Percentiles rank a stretch among this genome's conserved stretches.
Evolutionary conservation across 2,113 vertebrate species (phyloP).

Genomic region (Ia io): DNA sequence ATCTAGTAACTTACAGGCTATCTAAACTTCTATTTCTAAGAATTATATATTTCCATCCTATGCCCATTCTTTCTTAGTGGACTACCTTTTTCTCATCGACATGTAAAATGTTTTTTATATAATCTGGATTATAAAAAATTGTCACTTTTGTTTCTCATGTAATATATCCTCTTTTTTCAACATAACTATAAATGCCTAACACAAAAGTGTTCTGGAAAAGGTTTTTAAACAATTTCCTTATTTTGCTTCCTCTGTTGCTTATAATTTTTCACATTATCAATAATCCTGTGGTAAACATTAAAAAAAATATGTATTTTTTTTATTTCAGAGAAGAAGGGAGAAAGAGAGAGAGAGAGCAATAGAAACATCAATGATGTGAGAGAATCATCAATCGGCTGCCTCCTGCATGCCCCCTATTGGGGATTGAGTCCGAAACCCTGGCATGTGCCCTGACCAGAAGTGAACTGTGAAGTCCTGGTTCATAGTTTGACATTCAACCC

Average conservation of each 20-base stretch:
- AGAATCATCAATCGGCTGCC: no score
- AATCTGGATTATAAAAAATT: neutral
- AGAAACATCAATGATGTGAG: no score
- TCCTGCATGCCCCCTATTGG: no score
- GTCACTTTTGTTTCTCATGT: neutral
- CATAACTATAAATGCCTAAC: neutral
- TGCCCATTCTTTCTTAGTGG: neutral
- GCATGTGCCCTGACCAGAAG: no score
- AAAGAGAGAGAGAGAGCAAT: no score
- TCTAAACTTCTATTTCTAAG: neutral
- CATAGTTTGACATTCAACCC: no score
- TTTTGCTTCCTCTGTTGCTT: neutral
- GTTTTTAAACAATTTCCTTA: neutral
- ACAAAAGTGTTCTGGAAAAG: neutral
- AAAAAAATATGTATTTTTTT: no score
- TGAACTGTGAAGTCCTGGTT: no score
- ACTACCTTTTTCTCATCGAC: neutral
- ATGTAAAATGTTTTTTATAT: neutral
- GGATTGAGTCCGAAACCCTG: no score
- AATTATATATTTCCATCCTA: neutral
- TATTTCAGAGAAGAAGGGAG: no score
- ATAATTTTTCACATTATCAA: neutral
- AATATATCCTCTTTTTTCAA: neutral
- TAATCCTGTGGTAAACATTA: neutral
- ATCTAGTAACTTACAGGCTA: neutral